Evolutionary conservation across 2,797 vertebrate species (phyloP).

Genomic region (Anolis apletophallus): DNA sequence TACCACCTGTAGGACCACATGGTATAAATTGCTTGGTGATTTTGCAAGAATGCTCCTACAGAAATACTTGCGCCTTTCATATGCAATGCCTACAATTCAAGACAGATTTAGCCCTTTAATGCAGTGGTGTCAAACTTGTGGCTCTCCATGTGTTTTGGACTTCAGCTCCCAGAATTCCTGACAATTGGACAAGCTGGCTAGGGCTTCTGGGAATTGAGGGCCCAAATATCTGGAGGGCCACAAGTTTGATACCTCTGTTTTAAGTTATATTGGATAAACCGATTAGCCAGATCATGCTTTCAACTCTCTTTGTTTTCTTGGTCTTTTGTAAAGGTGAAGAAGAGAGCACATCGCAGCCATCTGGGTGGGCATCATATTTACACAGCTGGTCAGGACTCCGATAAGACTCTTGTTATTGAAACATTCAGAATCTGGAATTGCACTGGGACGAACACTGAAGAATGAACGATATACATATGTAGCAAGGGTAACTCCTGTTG

Average conservation of each 20-base stretch:
- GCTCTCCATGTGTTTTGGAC: too few relatives aligned
- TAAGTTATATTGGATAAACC: neutral
- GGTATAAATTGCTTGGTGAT: too few relatives aligned
- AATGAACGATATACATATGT: constrained; percentile 37
- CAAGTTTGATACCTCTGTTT: neutral
- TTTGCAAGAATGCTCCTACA: too few relatives aligned
- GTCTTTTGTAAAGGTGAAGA: constrained; percentile 85
- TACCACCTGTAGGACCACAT: too few relatives aligned
- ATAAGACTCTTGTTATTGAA: constrained; percentile 61
- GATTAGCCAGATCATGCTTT: neutral
- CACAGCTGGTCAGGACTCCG: constrained; percentile 98
- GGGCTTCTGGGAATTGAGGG: too few relatives aligned
- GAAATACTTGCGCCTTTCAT: neutral
- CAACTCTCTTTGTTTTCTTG: neutral
- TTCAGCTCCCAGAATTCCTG: too few relatives aligned
- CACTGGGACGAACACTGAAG: constrained; percentile 45
- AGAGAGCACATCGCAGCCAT: constrained; percentile 81
- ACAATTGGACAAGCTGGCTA: too few relatives aligned
- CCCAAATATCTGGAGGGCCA: too few relatives aligned
- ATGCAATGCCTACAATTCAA: neutral
- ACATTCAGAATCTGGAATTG: constrained; percentile 56
- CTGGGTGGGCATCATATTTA: constrained; percentile 95
- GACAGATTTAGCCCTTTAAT: too few relatives aligned
- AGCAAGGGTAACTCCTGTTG: constrained; percentile 18
- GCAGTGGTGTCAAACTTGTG: too few relatives aligned